Evolutionary conservation across 1,140 invertebrate genomes (phyloP).

Genomic region (Drosophila ogumai): DNA sequence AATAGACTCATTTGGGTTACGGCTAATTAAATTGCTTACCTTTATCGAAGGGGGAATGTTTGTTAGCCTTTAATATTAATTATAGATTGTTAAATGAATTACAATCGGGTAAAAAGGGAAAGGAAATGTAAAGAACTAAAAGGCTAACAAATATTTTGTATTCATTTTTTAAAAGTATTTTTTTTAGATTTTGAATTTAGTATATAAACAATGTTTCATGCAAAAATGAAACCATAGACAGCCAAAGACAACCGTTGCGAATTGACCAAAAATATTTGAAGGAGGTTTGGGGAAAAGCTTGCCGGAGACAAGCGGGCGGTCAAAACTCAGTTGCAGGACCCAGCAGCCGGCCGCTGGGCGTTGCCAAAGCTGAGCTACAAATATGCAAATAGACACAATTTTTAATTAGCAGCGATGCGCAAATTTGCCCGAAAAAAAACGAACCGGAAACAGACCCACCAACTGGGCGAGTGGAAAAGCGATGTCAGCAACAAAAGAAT

Average conservation of each 20-base stretch:
- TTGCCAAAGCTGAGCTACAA: constrained; percentile 51
- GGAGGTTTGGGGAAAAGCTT: constrained; percentile 20
- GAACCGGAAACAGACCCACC: constrained; percentile 30
- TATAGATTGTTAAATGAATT: constrained; percentile 4
- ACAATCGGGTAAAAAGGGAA: neutral
- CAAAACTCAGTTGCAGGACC: constrained; percentile 68
- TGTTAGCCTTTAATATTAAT: constrained; percentile 2
- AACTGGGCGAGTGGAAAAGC: constrained; percentile 18
- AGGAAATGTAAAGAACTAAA: neutral
- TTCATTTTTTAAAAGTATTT: neutral
- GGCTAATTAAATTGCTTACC: constrained; percentile 47
- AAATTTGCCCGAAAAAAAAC: constrained; percentile 63
- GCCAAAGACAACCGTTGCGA: constrained; percentile 61
- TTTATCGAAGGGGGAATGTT: constrained; percentile 1
- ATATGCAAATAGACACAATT: constrained; percentile 83
- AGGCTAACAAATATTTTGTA: neutral
- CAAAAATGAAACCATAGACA: too few relatives aligned
- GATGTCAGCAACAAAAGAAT: constrained; percentile 80
- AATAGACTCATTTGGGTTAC: constrained; percentile 55
- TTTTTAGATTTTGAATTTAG: too few relatives aligned
- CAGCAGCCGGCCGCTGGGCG: constrained; percentile 30
- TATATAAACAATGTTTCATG: neutral
- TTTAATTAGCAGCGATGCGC: constrained; percentile 80
- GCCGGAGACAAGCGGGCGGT: constrained; percentile 60
- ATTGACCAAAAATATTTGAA: constrained; percentile 20